A percentile compares a stretch with the other conserved stretches of the same genome.
These are phyloP conservation scores for Ciconia maguari DNA, from an alignment of 2,113 vertebrate species.

Conservation along the genomic window DNA sequence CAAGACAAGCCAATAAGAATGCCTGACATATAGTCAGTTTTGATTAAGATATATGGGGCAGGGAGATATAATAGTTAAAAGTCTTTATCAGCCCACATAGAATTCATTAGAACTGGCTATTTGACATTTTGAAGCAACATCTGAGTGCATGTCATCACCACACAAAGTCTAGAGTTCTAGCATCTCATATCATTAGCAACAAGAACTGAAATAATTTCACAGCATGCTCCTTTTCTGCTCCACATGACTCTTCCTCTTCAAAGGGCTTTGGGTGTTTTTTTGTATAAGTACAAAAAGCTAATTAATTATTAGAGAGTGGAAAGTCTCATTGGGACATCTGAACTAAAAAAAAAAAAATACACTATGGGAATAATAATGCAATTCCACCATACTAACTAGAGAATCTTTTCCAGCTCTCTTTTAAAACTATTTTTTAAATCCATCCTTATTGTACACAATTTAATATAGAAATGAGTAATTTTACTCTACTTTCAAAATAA, in stretches of 20 bases:
- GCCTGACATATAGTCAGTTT: background rate
- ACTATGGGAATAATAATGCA: constrained; percentile 13
- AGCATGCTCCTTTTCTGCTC: constrained; percentile 6
- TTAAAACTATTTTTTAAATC: background rate
- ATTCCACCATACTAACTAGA: background rate
- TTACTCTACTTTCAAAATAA: background rate
- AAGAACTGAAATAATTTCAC: constrained; percentile 18
- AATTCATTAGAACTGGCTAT: background rate
- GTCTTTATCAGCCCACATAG: background rate
- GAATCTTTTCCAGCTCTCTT: background rate
- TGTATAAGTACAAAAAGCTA: constrained; percentile 18
- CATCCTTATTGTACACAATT: background rate
- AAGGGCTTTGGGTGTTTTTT: background rate
- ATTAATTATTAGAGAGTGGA: constrained; percentile 47
- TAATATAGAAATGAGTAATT: background rate
- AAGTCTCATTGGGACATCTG: background rate
- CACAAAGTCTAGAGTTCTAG: background rate
- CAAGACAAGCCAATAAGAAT: background rate
- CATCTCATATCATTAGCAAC: background rate
- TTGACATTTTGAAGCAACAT: constrained; percentile 10
- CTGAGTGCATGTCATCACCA: background rate
- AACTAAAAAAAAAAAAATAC: background rate
- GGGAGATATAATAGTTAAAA: background rate
- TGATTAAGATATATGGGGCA: background rate
- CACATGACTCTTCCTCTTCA: constrained; percentile 16